Base-by-base conservation (phyloP, 2,797 vertebrate genomes). In the Myotis myotis region DNA sequence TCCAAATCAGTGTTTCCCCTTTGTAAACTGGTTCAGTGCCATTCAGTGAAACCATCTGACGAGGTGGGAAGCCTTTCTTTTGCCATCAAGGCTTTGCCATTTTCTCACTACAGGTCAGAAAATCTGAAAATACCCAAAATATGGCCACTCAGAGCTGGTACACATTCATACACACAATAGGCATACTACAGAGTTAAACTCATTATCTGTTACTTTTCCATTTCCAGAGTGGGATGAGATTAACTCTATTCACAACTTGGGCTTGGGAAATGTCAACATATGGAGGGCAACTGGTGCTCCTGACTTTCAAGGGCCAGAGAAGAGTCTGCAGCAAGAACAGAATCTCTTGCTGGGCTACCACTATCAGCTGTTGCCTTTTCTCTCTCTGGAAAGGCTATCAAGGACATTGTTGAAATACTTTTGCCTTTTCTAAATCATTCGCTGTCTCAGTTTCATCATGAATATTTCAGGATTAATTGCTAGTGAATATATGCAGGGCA, bases 351-450 rank as follows among this genome's bases (percentile, higher is more conserved):
- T 49, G 47, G 28, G 19, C 62, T 41, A 36, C 23, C 64, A 70
- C 74, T 64, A n/a, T 41, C 86, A 86, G 76, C 75, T 72, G 57
- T 87, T 94, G 23, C 80, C 49, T n/a, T 62, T 2, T 57, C n/a
- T 71, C 11, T 91, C 70, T 87, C 0, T 82, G 57, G 44, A 55
- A 89, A 94, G 38, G 76, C 72, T 84, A 89, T 33, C 20, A 74
- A 87, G 64, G 84, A 89, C 76, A 71, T 60, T 74, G 68, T 72
- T 89, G 71, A 82, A 78, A 93, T 95, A 62, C 70, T 55, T 70
- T 51, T 66, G 81, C 87, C 85, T 55, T 95, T 91, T 87, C 38
- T 49, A 57, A 88, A 75, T 88, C 85, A 80, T 84, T 88, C 80
- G 74, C 71, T 81, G 33, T 91, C 79, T 88, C 62, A 19, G 33